Evolutionary conservation across 1,140 invertebrate species (phyloP).

Genomic region (Drosophila malerkotliana): DNA sequence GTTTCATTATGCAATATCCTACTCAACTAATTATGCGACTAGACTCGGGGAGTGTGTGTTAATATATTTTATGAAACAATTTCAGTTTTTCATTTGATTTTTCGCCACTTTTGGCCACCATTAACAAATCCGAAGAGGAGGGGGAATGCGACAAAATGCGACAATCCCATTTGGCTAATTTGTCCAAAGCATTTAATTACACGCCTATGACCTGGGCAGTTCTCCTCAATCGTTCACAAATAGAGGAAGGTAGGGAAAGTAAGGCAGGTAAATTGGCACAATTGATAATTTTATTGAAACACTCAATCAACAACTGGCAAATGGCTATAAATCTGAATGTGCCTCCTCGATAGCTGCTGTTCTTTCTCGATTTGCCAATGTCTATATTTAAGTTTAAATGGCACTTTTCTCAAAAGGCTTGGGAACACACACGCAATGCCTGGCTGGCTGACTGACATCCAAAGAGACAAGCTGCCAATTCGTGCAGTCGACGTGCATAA

Average conservation of each 20-base stretch:
- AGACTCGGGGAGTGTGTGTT: conserved; percentile 31
- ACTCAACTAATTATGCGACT: conserved; percentile 50
- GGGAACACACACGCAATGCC: conserved; percentile 45
- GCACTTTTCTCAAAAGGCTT: conserved; percentile 79
- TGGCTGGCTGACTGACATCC: conserved; percentile 69
- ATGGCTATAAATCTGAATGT: conserved; percentile 70
- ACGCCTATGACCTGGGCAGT: not conserved
- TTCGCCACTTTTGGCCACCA: conserved; percentile 6
- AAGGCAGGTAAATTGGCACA: conserved; percentile 58
- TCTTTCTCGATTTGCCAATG: conserved; percentile 51
- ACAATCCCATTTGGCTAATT: conserved; percentile 46
- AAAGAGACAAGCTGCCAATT: conserved; percentile 80
- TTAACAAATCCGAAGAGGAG: not conserved
- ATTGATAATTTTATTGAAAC: conserved; percentile 81
- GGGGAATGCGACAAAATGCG: conserved; percentile 18
- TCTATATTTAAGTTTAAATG: conserved; percentile 82
- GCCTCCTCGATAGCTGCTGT: conserved; percentile 4
- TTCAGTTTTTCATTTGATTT: conserved; percentile 40
- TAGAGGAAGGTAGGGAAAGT: conserved; percentile 12
- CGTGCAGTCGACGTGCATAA: conserved; percentile 77
- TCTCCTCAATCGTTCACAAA: not conserved
- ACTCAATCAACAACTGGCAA: conserved; percentile 74
- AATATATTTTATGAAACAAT: conserved; percentile 38
- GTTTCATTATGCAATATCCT: conserved; percentile 65
- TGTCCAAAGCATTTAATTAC: conserved; percentile 36